Evolutionary conservation across 2,888 invertebrate species (phyloP).

Genomic region (Drosophila infuscata): DNA sequence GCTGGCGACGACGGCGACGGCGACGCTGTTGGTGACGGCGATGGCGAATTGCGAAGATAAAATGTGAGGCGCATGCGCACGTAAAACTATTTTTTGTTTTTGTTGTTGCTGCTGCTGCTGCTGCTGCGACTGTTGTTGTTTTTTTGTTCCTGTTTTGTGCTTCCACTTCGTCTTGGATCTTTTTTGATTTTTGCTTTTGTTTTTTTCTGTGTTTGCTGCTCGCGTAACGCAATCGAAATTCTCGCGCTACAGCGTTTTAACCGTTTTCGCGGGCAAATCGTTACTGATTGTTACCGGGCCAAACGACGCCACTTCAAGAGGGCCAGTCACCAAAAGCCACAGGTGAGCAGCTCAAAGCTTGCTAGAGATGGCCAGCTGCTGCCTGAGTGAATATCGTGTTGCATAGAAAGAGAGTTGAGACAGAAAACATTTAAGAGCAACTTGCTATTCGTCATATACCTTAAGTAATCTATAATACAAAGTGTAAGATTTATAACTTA

Average conservation of each 20-base stretch:
- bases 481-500: neutral
- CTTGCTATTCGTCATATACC: neutral
- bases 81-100: slow-evolving; percentile 37
- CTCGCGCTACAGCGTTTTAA: slow-evolving; percentile 66
- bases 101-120: slow-evolving; percentile 21
- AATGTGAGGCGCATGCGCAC: slow-evolving; percentile 58
- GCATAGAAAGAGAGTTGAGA: neutral
- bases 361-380: slow-evolving; percentile 37
- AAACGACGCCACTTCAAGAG: slow-evolving; percentile 47
- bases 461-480: neutral
- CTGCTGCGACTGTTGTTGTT: slow-evolving; percentile 28
- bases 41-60: slow-evolving; percentile 58
- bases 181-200: neutral
- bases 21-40: slow-evolving; percentile 1
- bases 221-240: slow-evolving; percentile 41
- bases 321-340: slow-evolving; percentile 62
- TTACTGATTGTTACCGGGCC: slow-evolving; percentile 62
- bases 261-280: slow-evolving; percentile 76
- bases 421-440: neutral
- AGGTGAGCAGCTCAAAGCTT: slow-evolving; percentile 58
- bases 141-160: slow-evolving; percentile 18
- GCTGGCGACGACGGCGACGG: slow-evolving; percentile 8
- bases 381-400: slow-evolving; percentile 28
- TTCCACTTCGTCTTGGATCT: slow-evolving; percentile 40
- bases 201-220: slow-evolving; percentile 1